Base-by-base conservation (phyloP, 2,113 vertebrate species). In the Alligator sinensis region DNA sequence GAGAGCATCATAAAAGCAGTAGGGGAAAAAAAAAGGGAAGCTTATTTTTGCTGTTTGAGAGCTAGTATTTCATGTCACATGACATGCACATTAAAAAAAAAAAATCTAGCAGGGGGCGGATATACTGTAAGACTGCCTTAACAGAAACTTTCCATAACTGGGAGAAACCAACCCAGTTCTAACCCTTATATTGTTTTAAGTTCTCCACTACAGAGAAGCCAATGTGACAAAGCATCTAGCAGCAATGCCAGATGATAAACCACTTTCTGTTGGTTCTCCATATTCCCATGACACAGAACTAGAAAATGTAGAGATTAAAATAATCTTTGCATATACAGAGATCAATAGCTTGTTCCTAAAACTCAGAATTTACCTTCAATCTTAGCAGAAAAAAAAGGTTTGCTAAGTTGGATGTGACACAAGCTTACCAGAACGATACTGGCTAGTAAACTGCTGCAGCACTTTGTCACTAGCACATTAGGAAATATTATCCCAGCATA, bases 321-420 rank as follows among this genome's bases (percentile, higher is more conserved):
- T 80, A 91, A 81, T 57, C 81, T 92, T 95, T 84, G 72, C 91
- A 89, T 86, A 84, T 78, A 84, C 85, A 80, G 22, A 89, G 64
- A 90, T 92, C 89, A 93, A 91, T 91, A 92, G n/a, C 16, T 9
- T 2, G 2, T 34, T 95, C 62, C 77, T 80, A 93, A 88, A 97
- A 90, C 68, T 59, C 21, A 76, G 34, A 72, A 91, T 91, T 94
- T 92, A 89, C 88, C 79, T 34, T 80, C 62, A 55, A 13, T 0
- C 1, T 17, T 86, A 62, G 27, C 64, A 88, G 83, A 90, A 72
- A 30, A 85, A 75, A 70, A 68, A 87, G 15, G 54, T 30, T 79
- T 96, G 28, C 18, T 93, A 85, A 89, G 25, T 1, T 82, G 24
- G 62, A 22, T 82, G 21, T 78, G 57, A 68, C 81, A 87, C 22